Base-by-base conservation (phyloP, 2,797 vertebrate genomes). In the Anabas testudineus region DNA sequence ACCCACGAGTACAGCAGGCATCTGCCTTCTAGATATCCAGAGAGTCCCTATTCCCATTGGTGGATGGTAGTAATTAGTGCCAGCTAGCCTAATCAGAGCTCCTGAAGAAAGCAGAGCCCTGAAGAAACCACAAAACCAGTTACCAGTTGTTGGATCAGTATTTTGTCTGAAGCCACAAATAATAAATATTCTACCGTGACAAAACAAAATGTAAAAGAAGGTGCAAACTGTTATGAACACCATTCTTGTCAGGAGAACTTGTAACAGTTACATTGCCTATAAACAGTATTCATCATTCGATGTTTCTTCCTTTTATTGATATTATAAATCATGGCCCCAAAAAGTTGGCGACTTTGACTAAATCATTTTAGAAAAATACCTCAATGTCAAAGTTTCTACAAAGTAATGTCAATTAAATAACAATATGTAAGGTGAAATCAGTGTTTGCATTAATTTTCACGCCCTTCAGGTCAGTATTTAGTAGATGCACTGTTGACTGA, bases 1-100 rank as follows among this genome's bases (percentile, higher is more conserved):
- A 36, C 64, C 45, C 9, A 34, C 54, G 42, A 19, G 52, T 19
- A 21, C 59, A 53, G 28, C 58, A 51, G 61, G 15, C 39, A 69
- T 64, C 26, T 28, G 26, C 13, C 39, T 4, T 10, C 2, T 56
- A 67, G 59, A 70, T 34, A 5, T 76, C 65, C 71, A 54, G 26
- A 66, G 18, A 65, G 55, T 42, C 60, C 48, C 28, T 46, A 10
- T 22, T 55, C 39, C 64, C 10, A 26, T 48, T 67, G 24, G 30
- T 36, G 45, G 55, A 75, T 52, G 48, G 19, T 60, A 67, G 56
- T 83, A 83, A 86, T 89, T 85, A 86, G 54, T 67, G 34, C 78
- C 73, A 76, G 78, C 51, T 18, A 7, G 58, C n/a, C 63, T 80
- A 83, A 84, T 86, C 83, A 81, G 24, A 67, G 53, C 68, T 80